phyloP scores from a whole-genome alignment of 2,113 vertebrate species.

The Turdus rufiventris region DNA sequence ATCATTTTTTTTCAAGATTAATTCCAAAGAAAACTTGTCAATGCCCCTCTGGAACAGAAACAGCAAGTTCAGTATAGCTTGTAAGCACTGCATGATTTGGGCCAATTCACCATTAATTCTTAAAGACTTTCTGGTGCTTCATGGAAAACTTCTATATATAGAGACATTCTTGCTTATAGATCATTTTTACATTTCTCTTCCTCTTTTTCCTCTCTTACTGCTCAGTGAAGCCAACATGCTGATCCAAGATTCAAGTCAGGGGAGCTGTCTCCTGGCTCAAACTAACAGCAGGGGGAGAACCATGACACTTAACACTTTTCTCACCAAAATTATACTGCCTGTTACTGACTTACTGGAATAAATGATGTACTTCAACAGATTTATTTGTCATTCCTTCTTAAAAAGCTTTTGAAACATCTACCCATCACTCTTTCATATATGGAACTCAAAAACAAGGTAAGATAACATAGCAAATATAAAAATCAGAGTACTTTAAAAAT shows the following conservation, averaged over 20 bases:
- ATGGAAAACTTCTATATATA: conserved; percentile 43
- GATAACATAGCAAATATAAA: neutral
- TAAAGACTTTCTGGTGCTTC: conserved; percentile 24
- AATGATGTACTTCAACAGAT: neutral
- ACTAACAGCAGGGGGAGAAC: neutral
- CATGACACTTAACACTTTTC: neutral
- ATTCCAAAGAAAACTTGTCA: neutral
- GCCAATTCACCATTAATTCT: conserved; percentile 20
- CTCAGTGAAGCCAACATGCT: conserved; percentile 32
- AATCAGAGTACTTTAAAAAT: neutral
- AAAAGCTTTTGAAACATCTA: neutral
- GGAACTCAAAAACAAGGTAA: neutral
- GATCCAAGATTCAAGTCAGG: conserved; percentile 59
- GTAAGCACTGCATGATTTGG: neutral
- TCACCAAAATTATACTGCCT: neutral
- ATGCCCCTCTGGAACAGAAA: neutral
- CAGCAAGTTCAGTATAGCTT: neutral
- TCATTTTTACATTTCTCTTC: conserved; percentile 49
- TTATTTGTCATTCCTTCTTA: neutral
- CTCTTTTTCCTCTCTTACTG: conserved; percentile 31
- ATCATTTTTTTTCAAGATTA: neutral
- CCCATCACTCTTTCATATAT: neutral
- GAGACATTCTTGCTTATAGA: conserved; percentile 38
- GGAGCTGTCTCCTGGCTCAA: conserved; percentile 41
- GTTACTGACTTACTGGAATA: neutral